Conservation (phyloP, 2,113 vertebrate genomes). For the Maccullochella peelii region DNA sequence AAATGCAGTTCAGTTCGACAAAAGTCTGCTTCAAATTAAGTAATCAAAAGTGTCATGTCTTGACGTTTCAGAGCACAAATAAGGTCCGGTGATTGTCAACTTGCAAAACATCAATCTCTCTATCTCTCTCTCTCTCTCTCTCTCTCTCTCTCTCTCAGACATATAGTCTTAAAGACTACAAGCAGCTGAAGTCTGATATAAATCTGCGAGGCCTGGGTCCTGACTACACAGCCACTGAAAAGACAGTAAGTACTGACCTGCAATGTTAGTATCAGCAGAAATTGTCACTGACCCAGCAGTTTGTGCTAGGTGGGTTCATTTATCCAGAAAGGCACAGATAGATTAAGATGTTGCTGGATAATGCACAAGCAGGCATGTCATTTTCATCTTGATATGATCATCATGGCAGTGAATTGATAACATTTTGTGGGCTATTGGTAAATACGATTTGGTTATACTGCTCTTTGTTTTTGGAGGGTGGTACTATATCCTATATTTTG, state of each 20-base stretch:
- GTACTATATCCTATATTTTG: not conserved
- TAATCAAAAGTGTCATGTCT: slow-evolving; percentile 2
- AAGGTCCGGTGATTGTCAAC: no score
- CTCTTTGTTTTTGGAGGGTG: not conserved
- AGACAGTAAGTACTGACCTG: slow-evolving; percentile 84
- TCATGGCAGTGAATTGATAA: not conserved
- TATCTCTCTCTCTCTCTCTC: not conserved
- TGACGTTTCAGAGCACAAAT: not conserved
- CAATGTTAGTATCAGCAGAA: not conserved
- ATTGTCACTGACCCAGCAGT: not conserved
- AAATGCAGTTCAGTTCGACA: slow-evolving; percentile 16
- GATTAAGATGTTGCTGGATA: not conserved
- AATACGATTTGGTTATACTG: not conserved
- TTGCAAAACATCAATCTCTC: not conserved
- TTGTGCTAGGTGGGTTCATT: not conserved
- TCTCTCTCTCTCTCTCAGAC: slow-evolving; percentile 51
- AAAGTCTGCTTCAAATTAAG: slow-evolving; percentile 12
- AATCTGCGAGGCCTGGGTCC: slow-evolving; percentile 90
- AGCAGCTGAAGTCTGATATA: slow-evolving; percentile 77
- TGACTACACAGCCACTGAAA: slow-evolving; percentile 83
- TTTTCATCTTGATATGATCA: not conserved
- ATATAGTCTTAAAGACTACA: slow-evolving; percentile 81
- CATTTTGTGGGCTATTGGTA: not conserved
- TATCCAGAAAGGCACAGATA: not conserved
- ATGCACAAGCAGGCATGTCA: not conserved